Conservation (phyloP, 2,888 invertebrate species). For the Polia nebulosa region DNA sequence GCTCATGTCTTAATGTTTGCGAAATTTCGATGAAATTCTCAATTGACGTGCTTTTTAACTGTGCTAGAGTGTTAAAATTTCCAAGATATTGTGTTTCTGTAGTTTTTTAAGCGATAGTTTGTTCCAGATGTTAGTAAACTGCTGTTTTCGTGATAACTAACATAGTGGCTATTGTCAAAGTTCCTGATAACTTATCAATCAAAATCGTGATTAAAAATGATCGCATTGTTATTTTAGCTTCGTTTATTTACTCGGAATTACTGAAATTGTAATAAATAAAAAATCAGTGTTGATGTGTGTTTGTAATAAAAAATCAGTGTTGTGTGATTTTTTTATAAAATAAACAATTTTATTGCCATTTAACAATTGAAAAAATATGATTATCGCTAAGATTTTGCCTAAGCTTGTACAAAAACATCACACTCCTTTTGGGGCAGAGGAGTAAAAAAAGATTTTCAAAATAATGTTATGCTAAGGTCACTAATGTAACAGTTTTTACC, state of each 20-base stretch:
- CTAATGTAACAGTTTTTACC: background rate
- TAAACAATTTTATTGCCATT: no score
- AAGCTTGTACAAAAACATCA: background rate
- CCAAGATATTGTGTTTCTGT: background rate
- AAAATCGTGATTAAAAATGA: conserved; percentile 51
- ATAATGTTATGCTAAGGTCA: conserved; percentile 15
- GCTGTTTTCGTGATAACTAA: conserved; percentile 30
- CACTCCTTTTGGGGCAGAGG: background rate
- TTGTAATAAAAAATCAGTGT: no score
- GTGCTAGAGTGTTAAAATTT: conserved; percentile 3
- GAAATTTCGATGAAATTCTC: conserved; percentile 40
- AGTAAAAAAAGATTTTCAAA: background rate
- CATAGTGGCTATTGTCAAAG: conserved; percentile 52
- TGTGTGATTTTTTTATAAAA: no score
- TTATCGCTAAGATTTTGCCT: background rate
- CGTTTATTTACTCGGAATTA: conserved; percentile 1
- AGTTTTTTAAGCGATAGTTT: conserved; percentile 1
- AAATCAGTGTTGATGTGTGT: no score
- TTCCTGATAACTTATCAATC: conserved; percentile 64
- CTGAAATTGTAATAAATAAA: no score
- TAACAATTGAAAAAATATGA: no score
- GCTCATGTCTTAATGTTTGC: conserved; percentile 48
- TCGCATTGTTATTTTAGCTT: conserved; percentile 26
- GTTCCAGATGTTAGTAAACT: conserved; percentile 61
- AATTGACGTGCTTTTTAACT: background rate